These are phyloP conservation scores for Lepidochrysops patricia DNA, from an alignment of 2,888 invertebrate genomes.

Conservation along the genomic window DNA sequence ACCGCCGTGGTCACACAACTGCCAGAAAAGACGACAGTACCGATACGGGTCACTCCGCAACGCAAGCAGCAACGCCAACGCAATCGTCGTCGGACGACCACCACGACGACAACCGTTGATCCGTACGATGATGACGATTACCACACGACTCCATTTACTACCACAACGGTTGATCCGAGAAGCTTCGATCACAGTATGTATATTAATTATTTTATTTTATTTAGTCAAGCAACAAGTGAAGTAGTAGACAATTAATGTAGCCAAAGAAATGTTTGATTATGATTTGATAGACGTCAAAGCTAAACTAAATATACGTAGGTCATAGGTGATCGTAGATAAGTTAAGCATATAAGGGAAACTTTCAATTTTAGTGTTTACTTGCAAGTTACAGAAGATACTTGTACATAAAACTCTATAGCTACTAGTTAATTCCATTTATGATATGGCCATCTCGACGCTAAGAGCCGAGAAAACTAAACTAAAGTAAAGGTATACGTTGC, in stretches of 20 bases:
- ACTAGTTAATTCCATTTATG: background rate
- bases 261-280: too few species aligned
- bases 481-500: background rate
- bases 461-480: background rate
- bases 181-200: constrained; percentile 61
- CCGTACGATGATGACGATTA: constrained; percentile 47
- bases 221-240: too few species aligned
- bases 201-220: constrained; percentile 22
- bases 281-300: too few species aligned
- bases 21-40: constrained; percentile 27
- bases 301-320: too few species aligned
- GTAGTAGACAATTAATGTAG: too few species aligned
- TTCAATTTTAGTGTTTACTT: background rate
- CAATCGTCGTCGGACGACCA: constrained; percentile 47
- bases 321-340: too few species aligned
- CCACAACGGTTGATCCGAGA: constrained; percentile 56
- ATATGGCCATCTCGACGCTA: background rate
- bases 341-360: too few species aligned
- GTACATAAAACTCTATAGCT: too few species aligned
- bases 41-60: constrained; percentile 24
- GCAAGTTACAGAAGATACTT: background rate
- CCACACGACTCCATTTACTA: constrained; percentile 38
- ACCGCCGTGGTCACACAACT: constrained; percentile 20
- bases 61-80: constrained; percentile 36
- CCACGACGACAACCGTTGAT: constrained; percentile 38